Evolutionary conservation across 2,797 vertebrate species (phyloP).

Genomic region (Cynopterus sphinx): DNA sequence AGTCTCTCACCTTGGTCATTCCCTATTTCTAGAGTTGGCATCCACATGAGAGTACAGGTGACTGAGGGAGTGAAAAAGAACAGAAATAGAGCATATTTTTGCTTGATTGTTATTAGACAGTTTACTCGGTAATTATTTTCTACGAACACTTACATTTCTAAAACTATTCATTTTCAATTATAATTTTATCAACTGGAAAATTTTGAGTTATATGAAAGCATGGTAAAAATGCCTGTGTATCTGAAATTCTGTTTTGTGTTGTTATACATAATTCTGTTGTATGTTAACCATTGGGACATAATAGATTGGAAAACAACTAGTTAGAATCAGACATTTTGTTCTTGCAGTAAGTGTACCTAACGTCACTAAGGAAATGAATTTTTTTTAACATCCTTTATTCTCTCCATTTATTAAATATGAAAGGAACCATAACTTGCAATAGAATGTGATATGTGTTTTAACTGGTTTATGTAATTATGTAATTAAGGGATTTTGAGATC

Average conservation of each 20-base stretch:
- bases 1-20: not conserved
- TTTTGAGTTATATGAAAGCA: not conserved
- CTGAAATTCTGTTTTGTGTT: not conserved
- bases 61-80: not conserved
- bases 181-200: not conserved
- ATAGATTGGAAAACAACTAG: not conserved
- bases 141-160: not conserved
- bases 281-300: not conserved
- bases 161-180: not conserved
- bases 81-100: not conserved
- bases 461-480: not conserved
- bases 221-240: not conserved
- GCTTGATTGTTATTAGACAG: not conserved
- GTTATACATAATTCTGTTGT: not conserved
- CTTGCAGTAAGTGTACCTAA: not conserved
- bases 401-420: conserved; percentile 1
- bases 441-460: conserved; percentile 1
- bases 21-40: not conserved
- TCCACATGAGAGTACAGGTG: not conserved
- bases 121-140: not conserved
- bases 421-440: conserved; percentile 3
- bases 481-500: not conserved
- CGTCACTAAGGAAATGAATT: not conserved
- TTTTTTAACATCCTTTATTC: not conserved
- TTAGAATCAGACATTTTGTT: conserved; percentile 35